Base-by-base conservation (phyloP, 92 coral and sea anemone species). In the Siderastrea radians region DNA sequence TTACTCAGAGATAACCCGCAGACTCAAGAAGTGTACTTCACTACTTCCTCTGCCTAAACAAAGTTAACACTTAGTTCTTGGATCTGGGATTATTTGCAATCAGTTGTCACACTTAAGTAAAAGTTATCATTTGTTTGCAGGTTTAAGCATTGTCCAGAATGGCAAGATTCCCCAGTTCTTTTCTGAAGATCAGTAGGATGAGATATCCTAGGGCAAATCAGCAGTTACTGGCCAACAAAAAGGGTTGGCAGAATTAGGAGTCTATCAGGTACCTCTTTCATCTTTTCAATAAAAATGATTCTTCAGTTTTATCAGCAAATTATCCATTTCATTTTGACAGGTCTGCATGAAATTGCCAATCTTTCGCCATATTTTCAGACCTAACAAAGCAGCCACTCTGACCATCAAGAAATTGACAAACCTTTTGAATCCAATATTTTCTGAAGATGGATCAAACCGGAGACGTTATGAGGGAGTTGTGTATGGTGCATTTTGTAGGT, bases 321-420 rank as follows among this genome's bases (percentile, higher is more conserved):
- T 68, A 43, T 68, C 47, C 13, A 68, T 68, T 68, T 68, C n/a
- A 69, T 43, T 2, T 69, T 69, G 51, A 26, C 75, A 69, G 50
- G 75, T 69, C 3, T 69, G 5, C 16, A 26, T 44, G 4, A 2
- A 26, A 26, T 26, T 26, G 38, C 38, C 38, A 26, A 26, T 26
- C 38, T 26, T 26, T 26, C 38, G 38, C 75, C 75, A 76, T 11
- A 76, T 60, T 76, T 77, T 77, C 81, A 51, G 81, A 77, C 64
- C 64, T 8, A 77, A 10, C 44, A 26, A 47, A 51, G 81, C 68
- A 49, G 63, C 81, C 49, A 26, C 67, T 19, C 81, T 77, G 4
- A 77, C 81, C 63, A 52, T 77, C 5, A 53, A 53, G 67, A 77
- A 77, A 52, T 2, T 77, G 15, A 77, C 61, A 49, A 51, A 77